Base-by-base conservation (phyloP, 92 coral and sea anemone species). In the Virgularia gustaviana region DNA sequence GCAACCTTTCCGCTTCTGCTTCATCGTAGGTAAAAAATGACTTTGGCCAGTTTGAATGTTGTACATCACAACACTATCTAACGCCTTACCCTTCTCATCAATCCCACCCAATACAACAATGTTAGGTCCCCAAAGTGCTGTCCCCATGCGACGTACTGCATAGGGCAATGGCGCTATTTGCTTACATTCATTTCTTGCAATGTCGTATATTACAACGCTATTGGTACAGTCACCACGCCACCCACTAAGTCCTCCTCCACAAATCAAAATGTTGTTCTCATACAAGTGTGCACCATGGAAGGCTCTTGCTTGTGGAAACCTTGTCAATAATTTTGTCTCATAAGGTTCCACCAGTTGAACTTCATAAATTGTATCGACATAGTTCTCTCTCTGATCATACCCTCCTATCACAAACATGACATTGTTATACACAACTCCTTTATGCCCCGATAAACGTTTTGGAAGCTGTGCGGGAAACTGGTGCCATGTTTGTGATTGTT, bases 1-100 rank as follows among this genome's bases (percentile, higher is more conserved):
- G 63, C 97, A 89, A 13, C 97, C 97, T 36, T 84, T 83, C 6
- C 97, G 88, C 62, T 75, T 89, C 33, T 82, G 70, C 51, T 77
- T 80, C 97, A 91, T 89, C 0, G 89, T 81, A 3, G 96, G 86
- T 3, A 88, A 60, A 27, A 24, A 57, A 10, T 71, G 38, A 89
- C 95, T 88, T 71, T 85, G 79, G 27, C 96, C 97, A 60, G 85
- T 65, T 10, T 70, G 73, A 9, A 86, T 90, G 67, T 83, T 85
- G 65, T 63, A 63, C 52, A 43, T 11, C 9, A 63, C 28, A 12
- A 63, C 70, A 43, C 23, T 10, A 35, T 39, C 16, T 22, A 36
- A 37, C 13, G 20, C 70, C 27, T 62, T 12, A 35, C 20, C 51
- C 9, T 39, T 27, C n/a, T 37, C 24, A 63, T 63, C 70, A 1